These are phyloP conservation scores for Pavo muticus DNA, from an alignment of 2,113 vertebrate genomes.

Conservation along the genomic window DNA sequence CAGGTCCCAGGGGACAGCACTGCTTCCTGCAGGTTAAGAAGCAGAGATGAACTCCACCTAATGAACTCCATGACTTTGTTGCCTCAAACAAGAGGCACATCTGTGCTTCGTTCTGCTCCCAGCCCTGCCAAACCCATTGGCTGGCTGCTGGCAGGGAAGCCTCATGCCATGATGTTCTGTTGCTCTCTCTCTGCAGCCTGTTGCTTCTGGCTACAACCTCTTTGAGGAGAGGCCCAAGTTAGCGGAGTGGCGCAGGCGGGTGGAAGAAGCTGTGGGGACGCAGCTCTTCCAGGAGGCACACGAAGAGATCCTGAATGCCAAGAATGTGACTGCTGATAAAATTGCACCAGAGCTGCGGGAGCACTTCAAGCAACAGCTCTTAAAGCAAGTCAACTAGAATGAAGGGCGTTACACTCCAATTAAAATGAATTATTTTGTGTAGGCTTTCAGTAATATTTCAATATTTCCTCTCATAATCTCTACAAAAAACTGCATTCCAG, in stretches of 20 bases:
- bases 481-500: background rate
- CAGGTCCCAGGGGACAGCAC: background rate
- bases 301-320: slow-evolving; percentile 43
- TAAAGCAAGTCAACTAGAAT: slow-evolving; percentile 63
- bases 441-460: background rate
- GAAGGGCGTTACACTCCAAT: background rate
- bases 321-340: slow-evolving; percentile 42
- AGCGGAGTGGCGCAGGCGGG: slow-evolving; percentile 78
- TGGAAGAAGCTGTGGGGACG: slow-evolving; percentile 79
- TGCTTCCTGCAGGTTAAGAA: background rate
- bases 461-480: background rate
- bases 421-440: background rate
- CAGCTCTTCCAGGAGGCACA: slow-evolving; percentile 83
- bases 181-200: slow-evolving; percentile 73
- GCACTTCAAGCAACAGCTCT: slow-evolving; percentile 62
- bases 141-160: background rate
- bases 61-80: background rate
- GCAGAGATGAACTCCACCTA: background rate
- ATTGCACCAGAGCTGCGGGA: slow-evolving; percentile 53
- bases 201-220: slow-evolving; percentile 75
- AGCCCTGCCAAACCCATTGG: background rate
- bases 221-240: slow-evolving; percentile 78
- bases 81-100: background rate
- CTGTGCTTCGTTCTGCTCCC: accelerated
- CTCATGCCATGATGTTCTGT: background rate